Base-by-base conservation (phyloP, 2,113 vertebrate genomes). In the Erythrolamprus reginae region DNA sequence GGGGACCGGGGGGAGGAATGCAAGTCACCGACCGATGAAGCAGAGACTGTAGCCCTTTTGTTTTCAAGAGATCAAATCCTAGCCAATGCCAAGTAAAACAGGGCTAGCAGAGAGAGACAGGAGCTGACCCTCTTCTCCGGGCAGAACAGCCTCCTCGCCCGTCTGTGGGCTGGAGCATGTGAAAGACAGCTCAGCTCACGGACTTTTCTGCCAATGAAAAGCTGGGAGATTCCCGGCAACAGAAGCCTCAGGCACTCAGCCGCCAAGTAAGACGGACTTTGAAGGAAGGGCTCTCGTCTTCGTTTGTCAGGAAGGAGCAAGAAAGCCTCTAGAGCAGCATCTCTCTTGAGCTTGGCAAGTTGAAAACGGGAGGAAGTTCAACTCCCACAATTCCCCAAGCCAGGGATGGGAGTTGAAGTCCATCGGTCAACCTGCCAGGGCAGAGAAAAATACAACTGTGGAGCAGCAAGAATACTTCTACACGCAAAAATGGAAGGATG, bases 131-230 rank as follows among this genome's bases (percentile, higher is more conserved):
- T 45, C 61, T 45, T 94, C 93, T 89, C 94, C 89, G 91, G 88
- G 87, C 53, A 90, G 88, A 89, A 93, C 91, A 94, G 93, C 90
- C 84, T 93, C 91, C 83, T 93, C 24, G 90, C 88, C 91, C 89
- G 91, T 70, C 92, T 93, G 92, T 92, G 91, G 82, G 91, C 93
- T 93, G 95, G 94, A 97, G 98, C 97, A 97, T 97, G 97, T 96
- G 97, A 94, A 95, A 94, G 96, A 96, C 96, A 96, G 95, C 96
- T 96, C 96, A 96, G 95, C 96, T 96, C 95, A 95, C 93, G 92
- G 91, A 91, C 77, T 50, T 86, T 86, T 91, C 92, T 91, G 93
- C 96, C 95, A 96, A 97, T 96, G 94, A 92, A 93, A 89, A 93
- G 87, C 89, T 12, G 86, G 93, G 93, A 90, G 87, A 91, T 93